These are phyloP conservation scores for Muraenolepis orangiensis DNA, from an alignment of 2,797 vertebrate genomes.

Conservation along the genomic window DNA sequence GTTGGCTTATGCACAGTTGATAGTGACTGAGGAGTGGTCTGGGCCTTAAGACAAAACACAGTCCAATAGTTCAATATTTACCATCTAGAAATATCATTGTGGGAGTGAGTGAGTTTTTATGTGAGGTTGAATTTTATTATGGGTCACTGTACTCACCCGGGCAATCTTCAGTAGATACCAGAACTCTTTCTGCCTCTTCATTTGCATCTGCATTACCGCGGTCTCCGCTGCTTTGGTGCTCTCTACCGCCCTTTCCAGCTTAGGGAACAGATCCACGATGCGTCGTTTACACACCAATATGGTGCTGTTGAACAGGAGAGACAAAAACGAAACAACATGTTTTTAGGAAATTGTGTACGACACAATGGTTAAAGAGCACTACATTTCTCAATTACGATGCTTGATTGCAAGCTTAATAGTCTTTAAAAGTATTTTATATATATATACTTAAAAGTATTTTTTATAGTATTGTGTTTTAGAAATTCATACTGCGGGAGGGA, in stretches of 20 bases:
- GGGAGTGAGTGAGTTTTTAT: neutral
- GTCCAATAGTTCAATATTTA: constrained; percentile 15
- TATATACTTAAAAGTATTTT: too few relatives aligned
- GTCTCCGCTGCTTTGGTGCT: constrained; percentile 90
- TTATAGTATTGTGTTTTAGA: too few relatives aligned
- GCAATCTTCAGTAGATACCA: constrained; percentile 98
- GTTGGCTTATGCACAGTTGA: constrained; percentile 71
- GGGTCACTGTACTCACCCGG: constrained; percentile 79
- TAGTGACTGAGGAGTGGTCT: constrained; percentile 73
- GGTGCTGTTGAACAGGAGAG: constrained; percentile 72
- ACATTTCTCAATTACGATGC: neutral
- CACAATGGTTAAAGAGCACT: neutral
- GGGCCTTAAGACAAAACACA: constrained; percentile 74
- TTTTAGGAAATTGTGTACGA: neutral
- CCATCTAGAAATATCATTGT: neutral
- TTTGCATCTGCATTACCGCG: constrained; percentile 95
- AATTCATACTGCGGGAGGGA: too few relatives aligned
- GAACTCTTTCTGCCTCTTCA: constrained; percentile 94
- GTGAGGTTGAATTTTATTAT: constrained; percentile 7
- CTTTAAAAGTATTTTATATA: too few relatives aligned
- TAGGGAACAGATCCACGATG: constrained; percentile 93
- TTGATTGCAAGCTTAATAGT: neutral
- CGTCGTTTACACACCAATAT: constrained; percentile 93
- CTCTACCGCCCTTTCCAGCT: constrained; percentile 87
- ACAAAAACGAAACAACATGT: neutral